Percentiles rank a stretch among this genome's conserved stretches.
Evolutionary conservation across 2,113 vertebrate genomes (phyloP).

Genomic region (Typhlomys cinereus): DNA sequence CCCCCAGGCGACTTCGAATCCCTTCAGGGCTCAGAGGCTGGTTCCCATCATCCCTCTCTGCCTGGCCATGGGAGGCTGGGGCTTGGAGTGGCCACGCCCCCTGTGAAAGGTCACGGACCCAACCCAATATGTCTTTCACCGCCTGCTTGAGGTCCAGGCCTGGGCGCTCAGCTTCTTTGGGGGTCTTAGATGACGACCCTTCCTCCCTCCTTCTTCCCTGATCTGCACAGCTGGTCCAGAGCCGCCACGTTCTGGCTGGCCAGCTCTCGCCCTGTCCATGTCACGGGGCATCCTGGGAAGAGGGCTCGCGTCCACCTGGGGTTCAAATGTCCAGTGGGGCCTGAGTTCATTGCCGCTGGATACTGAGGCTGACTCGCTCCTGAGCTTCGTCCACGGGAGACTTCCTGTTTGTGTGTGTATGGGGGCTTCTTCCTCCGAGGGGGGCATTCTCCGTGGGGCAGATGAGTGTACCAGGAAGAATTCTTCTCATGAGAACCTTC

Average conservation of each 20-base stretch:
- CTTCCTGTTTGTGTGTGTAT: too few species aligned
- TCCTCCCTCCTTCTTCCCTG: neutral
- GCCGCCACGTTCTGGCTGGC: neutral
- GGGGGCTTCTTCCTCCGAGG: too few species aligned
- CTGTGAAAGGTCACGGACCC: neutral
- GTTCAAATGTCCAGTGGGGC: neutral
- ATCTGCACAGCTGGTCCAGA: neutral
- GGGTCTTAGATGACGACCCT: neutral
- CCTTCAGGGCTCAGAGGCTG: neutral
- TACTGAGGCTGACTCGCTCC: neutral
- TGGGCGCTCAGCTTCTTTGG: neutral
- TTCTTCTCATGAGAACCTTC: conserved; percentile 55
- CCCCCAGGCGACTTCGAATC: neutral
- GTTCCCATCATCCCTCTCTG: neutral
- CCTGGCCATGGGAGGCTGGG: neutral
- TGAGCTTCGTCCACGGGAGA: too few species aligned
- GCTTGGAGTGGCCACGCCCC: neutral
- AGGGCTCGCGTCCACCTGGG: neutral
- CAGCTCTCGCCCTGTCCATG: neutral
- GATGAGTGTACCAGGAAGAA: conserved; percentile 30
- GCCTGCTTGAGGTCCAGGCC: too few species aligned
- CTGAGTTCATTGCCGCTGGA: neutral
- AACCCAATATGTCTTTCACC: too few species aligned
- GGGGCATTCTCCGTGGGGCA: neutral
- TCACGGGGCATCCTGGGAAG: neutral